Conservation (phyloP, 1,140 invertebrate genomes). For the Gonioctena quinquepunctata region DNA sequence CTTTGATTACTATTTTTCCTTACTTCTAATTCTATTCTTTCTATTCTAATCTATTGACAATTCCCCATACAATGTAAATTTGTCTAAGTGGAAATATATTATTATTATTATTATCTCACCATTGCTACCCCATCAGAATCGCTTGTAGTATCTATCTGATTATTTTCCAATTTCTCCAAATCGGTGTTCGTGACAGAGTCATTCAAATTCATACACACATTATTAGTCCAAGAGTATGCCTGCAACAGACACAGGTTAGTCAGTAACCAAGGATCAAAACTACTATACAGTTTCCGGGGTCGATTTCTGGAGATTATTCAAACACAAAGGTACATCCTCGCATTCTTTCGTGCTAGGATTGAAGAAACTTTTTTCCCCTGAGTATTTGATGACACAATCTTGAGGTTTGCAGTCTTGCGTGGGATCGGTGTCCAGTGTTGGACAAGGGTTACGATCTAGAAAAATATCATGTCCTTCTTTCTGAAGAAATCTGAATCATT, state of each 20-base stretch:
- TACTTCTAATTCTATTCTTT: no score
- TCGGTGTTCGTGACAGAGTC: conserved; percentile 15
- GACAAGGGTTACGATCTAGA: conserved; percentile 11
- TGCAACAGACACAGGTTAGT: not conserved
- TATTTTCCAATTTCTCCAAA: conserved; percentile 21
- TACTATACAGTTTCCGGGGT: not conserved
- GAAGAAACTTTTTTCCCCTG: conserved; percentile 27
- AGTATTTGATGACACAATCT: conserved; percentile 36
- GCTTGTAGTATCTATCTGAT: not conserved
- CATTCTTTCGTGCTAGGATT: conserved; percentile 24
- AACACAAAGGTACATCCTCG: conserved; percentile 25
- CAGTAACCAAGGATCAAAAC: no score
- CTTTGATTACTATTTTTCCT: no score
- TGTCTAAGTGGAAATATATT: no score
- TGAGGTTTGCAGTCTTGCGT: conserved; percentile 30
- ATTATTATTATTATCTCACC: no score
- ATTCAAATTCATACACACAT: conserved; percentile 30
- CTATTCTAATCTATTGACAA: no score
- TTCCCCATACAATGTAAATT: no score
- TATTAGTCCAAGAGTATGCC: conserved; percentile 27
- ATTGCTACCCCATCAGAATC: not conserved
- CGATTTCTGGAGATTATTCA: conserved; percentile 13
- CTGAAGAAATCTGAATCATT: not conserved
- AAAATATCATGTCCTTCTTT: not conserved
- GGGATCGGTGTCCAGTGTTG: conserved; percentile 28